These are phyloP conservation scores for Tupiocoris notatus DNA, from an alignment of 2,888 invertebrate species.

Conservation along the genomic window DNA sequence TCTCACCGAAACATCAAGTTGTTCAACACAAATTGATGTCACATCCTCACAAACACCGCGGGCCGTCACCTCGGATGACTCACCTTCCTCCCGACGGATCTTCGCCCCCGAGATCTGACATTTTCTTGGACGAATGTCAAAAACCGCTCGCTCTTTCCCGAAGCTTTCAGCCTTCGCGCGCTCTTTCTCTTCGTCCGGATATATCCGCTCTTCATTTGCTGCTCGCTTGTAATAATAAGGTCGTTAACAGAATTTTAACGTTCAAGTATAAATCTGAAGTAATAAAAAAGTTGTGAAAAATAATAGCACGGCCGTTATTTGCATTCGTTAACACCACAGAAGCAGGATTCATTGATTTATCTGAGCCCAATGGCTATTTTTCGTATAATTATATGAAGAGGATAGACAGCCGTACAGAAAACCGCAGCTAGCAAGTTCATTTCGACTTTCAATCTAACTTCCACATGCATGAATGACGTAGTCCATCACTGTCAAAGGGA, in stretches of 20 bases:
- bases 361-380: too few species aligned
- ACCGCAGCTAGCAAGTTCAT: background rate
- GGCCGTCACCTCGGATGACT: background rate
- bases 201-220: too few species aligned
- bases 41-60: background rate
- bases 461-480: background rate
- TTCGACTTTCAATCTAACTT: background rate
- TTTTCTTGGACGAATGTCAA: slow-evolving; percentile 26
- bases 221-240: too few species aligned
- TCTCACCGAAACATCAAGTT: background rate
- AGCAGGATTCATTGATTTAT: too few species aligned
- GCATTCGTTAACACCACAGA: too few species aligned
- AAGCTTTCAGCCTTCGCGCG: background rate
- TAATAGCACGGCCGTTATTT: too few species aligned
- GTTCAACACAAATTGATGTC: background rate
- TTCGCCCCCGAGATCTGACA: slow-evolving; percentile 5
- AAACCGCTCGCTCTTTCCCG: background rate
- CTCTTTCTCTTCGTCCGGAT: background rate
- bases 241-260: too few species aligned
- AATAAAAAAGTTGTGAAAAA: too few species aligned
- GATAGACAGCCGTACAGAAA: too few species aligned
- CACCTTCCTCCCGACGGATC: background rate
- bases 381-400: too few species aligned
- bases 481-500: background rate
- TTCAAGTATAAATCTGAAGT: too few species aligned